Conservation (phyloP, 2,888 invertebrate genomes). For the Ischnus inquisitorius region DNA sequence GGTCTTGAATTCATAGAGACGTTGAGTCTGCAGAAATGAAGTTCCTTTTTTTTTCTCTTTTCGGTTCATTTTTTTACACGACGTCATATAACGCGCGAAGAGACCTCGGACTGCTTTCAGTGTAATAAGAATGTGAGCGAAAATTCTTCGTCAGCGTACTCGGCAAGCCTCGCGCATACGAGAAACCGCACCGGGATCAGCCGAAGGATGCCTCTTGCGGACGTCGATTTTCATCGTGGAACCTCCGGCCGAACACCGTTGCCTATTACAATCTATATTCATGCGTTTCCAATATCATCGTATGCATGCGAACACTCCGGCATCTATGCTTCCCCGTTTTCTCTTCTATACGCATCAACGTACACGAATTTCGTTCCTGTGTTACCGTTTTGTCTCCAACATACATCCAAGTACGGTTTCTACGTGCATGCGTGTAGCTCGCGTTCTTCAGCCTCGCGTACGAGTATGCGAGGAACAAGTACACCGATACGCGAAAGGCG, state of each 20-base stretch:
- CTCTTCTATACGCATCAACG: constrained; percentile 7
- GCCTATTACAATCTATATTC: constrained; percentile 72
- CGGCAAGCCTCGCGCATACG: constrained; percentile 36
- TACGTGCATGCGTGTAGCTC: not conserved
- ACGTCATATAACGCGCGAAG: constrained; percentile 26
- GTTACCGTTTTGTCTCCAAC: constrained; percentile 36
- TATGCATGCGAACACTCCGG: constrained; percentile 12
- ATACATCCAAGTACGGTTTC: constrained; percentile 13
- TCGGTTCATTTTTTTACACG: constrained; percentile 15
- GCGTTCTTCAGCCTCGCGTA: constrained; percentile 8
- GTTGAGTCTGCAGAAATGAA: constrained; percentile 36
- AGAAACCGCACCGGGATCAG: not conserved
- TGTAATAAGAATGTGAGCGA: constrained; percentile 56
- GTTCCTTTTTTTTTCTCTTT: constrained; percentile 10
- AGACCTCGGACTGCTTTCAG: constrained; percentile 21
- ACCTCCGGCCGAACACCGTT: constrained; percentile 44
- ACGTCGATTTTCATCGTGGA: constrained; percentile 55
- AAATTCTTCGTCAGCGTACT: constrained; percentile 60
- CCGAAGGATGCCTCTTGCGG: not conserved
- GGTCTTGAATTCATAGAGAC: constrained; percentile 27
- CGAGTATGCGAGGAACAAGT: constrained; percentile 33
- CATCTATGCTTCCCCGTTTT: not conserved
- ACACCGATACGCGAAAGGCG: constrained; percentile 59
- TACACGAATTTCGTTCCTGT: constrained; percentile 32
- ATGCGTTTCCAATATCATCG: constrained; percentile 69